Conservation (phyloP, 2,888 invertebrate species). For the Tipula vernalis region DNA sequence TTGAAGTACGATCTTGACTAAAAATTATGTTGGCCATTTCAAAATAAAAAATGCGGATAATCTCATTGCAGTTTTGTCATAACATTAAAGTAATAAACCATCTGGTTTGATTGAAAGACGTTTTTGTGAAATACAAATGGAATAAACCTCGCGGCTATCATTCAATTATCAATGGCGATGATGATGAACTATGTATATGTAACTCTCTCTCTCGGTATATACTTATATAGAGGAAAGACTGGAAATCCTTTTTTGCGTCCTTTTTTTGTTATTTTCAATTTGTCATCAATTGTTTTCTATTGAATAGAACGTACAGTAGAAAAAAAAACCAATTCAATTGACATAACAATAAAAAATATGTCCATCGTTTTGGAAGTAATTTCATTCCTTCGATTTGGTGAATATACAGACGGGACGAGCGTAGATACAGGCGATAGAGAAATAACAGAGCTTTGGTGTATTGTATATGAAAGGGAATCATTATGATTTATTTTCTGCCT, state of each 20-base stretch:
- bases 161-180: neutral
- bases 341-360: neutral
- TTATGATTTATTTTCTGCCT: neutral
- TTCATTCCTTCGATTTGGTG: conserved; percentile 4
- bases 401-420: neutral
- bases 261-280: neutral
- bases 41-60: neutral
- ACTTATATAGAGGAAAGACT: neutral
- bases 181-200: neutral
- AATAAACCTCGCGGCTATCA: neutral
- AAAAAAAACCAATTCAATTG: neutral
- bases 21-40: neutral
- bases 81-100: neutral
- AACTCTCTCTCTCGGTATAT: neutral
- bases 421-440: neutral
- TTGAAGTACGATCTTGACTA: neutral
- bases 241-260: neutral
- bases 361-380: conserved; percentile 4
- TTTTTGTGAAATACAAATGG: neutral
- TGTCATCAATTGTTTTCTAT: conserved; percentile 4
- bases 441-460: neutral
- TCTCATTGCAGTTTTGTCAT: neutral
- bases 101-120: neutral
- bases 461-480: neutral
- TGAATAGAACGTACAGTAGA: neutral